Base-by-base conservation (phyloP, 2,113 vertebrate species). In the Carassius carassius region DNA sequence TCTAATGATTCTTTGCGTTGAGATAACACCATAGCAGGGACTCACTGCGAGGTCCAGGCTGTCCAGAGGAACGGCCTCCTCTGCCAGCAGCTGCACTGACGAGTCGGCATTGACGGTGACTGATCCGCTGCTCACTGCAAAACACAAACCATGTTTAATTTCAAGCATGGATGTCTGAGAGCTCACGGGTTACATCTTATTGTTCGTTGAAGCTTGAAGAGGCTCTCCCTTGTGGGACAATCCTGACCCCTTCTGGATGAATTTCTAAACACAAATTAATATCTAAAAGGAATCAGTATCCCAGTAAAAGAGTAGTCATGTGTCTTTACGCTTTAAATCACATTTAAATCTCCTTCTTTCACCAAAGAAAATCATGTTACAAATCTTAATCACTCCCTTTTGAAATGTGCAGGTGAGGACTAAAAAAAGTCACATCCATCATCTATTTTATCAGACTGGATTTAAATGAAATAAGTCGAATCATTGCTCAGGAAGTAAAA, bases 41-140 rank as follows among this genome's bases (percentile, higher is more conserved):
- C 97, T 97, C 91, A 99, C 98, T 82, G 94, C 92, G 37, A 96
- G 37, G 69, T 99, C 97, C 87, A 99, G 90, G 92, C 95, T 95
- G 89, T 99, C 98, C 87, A 99, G 89, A 0, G 96, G 91, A 67
- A 96, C 93, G 0, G 95, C 98, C 89, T 98, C 98, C 86, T 99
- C 97, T 0, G 96, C 96, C 51, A 99, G 91, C 82, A 99, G 89
- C 88, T 98, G 98, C 87, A 99, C 97, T 0, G 96, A 97, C 72
- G 97, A 98, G 89, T 98, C 97, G 0, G 94, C 94, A 0, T 99
- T 97, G 88, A 99, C 97, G 0, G 96, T 96, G 90, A 99, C 65
- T 0, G 97, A 99, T 63, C 97, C 97, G 0, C 97, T 99, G 94
- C 96, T 99, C 89, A 98, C 97, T 99, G 91, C 0, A 5, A 17